Percentiles rank a stretch among this genome's conserved stretches.
Evolutionary conservation across 2,797 vertebrate genomes (phyloP).

Genomic region (Tinamus major): DNA sequence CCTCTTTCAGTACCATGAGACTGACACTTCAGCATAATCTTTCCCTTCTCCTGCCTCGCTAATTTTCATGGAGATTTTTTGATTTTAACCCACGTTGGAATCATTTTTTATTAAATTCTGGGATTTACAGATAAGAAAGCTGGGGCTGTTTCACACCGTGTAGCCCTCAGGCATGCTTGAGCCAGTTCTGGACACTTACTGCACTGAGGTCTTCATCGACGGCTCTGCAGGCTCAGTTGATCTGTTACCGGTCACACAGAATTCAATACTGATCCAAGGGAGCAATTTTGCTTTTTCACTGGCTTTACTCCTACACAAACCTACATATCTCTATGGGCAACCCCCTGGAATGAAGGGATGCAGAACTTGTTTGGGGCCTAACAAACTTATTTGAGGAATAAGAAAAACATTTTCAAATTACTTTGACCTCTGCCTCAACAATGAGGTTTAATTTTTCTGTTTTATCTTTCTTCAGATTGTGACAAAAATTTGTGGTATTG

Average conservation of each 20-base stretch:
- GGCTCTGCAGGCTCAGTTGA: neutral
- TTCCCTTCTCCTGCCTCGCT: neutral
- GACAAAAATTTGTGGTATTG: neutral
- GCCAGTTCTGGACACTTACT: neutral
- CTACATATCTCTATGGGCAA: neutral
- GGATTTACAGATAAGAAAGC: neutral
- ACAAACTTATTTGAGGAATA: neutral
- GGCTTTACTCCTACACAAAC: neutral
- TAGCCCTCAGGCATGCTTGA: neutral
- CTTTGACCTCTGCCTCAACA: neutral
- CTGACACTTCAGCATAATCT: neutral
- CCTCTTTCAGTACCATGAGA: neutral
- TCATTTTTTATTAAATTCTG: neutral
- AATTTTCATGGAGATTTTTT: constrained; percentile 31
- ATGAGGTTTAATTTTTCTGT: neutral
- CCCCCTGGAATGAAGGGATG: neutral
- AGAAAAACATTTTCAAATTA: neutral
- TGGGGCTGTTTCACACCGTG: fast-evolving
- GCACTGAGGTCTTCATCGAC: neutral
- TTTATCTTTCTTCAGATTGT: neutral
- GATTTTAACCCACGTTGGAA: neutral
- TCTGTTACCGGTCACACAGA: neutral
- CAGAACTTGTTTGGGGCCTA: neutral
- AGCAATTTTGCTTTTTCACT: neutral
- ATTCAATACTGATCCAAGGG: fast-evolving